Evolutionary conservation across 2,888 invertebrate genomes (phyloP).

Genomic region (Plemyria rubiginata): DNA sequence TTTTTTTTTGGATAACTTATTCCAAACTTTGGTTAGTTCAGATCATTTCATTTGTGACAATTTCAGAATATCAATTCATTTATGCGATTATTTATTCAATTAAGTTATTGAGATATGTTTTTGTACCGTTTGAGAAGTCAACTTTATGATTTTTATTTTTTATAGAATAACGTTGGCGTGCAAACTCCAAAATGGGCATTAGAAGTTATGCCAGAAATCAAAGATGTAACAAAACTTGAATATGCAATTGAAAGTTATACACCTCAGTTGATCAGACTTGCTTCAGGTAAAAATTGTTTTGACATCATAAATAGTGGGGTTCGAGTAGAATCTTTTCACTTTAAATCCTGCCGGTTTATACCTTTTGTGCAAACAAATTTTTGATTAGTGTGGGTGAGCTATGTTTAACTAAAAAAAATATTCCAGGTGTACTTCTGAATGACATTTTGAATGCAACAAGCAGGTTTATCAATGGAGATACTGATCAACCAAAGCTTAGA

Average conservation of each 20-base stretch:
- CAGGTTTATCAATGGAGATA: constrained; percentile 67
- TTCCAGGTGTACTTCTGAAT: constrained; percentile 76
- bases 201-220: constrained; percentile 70
- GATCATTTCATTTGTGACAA: neutral
- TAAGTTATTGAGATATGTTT: no score
- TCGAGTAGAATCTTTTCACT: neutral
- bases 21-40: constrained; percentile 73
- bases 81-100: no score
- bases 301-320: neutral
- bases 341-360: neutral
- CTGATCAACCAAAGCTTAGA: constrained; percentile 69
- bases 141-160: neutral
- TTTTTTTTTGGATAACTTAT: constrained; percentile 77
- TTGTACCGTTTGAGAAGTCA: no score
- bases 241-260: constrained; percentile 68
- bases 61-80: no score
- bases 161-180: constrained; percentile 73
- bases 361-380: no score
- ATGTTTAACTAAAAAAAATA: neutral
- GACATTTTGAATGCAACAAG: constrained; percentile 79
- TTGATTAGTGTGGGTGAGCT: no score
- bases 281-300: constrained; percentile 61
- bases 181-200: constrained; percentile 69
- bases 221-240: constrained; percentile 76
- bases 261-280: constrained; percentile 63